Evolutionary conservation across 1,140 invertebrate genomes (phyloP), one percentile per base, ranked within the genome.

Genomic region (Cyclargus thomasi): DNA sequence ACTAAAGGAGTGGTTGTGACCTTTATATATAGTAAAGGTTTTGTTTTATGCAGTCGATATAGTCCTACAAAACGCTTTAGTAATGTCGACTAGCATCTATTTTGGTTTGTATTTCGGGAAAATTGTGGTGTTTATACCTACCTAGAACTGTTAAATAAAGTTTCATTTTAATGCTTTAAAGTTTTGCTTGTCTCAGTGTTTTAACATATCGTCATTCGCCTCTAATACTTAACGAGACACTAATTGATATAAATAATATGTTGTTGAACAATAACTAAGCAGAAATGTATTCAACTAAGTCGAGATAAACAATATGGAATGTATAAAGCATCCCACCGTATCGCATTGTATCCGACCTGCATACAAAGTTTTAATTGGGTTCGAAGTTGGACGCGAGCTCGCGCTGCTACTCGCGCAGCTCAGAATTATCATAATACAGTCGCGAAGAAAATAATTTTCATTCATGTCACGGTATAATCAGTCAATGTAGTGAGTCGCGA

Each of bases 351-450:
- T 47, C 39, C 39, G 39, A 47, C 39, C 39, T 47, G 39, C 8
- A 47, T 47, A 47, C 39, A 47, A 47, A 47, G 39, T 47, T 47
- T 47, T 55, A 17, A 55, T 55, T 55, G 53, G 53, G n/a, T 55
- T 55, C 18, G 53, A 55, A 55, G n/a, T 55, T 55, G 53, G n/a
- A 8, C n/a, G 53, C 53, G n/a, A 17, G 53, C 53, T 17, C 53
- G 53, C 53, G 53, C 53, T 10, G 18, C 29, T 29, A 55, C 53
- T 20, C 6, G 7, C 11, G 16, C 47, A 53, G 47, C n/a, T n/a
- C n/a, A n/a, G 47, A n/a, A 55, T 55, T 55, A 18, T 17, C 53
- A 55, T 47, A 47, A 47, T 55, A 55, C 53, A 55, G n/a, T 55
- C 18, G 53, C 53, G 10, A 20, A 20, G 18, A 55, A 17, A 47